Evolutionary conservation across 1,140 invertebrate genomes (phyloP), one percentile per base, ranked within the genome.

Genomic region (Plodia interpunctella): DNA sequence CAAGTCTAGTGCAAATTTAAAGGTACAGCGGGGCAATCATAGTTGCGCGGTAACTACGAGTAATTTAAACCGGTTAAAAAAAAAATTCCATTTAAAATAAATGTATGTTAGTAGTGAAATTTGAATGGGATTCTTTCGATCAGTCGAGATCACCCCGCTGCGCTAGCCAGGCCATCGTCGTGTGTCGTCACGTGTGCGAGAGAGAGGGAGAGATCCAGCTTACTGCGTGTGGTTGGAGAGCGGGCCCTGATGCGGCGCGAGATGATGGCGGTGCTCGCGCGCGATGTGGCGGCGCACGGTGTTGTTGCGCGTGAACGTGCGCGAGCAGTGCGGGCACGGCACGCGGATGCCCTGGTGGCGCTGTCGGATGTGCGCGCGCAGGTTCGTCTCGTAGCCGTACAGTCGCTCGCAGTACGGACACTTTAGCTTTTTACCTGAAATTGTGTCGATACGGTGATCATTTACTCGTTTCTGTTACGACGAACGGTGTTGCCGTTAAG

Each of bases 341-440:
- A 97, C 96, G 9, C 96, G 92, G 65, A 97, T 97, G 49, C 96
- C 96, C 88, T 97, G 96, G 87, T 97, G 96, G 73, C 96, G 93
- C 79, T 97, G 96, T 52, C 96, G 90, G 78, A 97, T 97, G 87
- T 97, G 96, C 49, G 96, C 96, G 49, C 96, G 93, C 74, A 97
- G 88, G 82, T 97, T 97, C 78, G 96, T 97, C 91, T 97, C 96
- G 84, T 97, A 97, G 38, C 96, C 96, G 86, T 97, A 97, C n/a
- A 97, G 91, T 73, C 96, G 92, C 86, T 97, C 96, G 91, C 96
- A 97, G 83, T 95, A 97, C 74, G 96, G 95, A 88, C 96, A 97
- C 90, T 97, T 96, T 62, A 97, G 90, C 88, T 97, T 97, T 88
- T 96, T 97, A 69, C 95, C 96, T 96, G 89, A 0, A 89, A 88